A percentile compares a stretch with the other conserved stretches of the same genome.
Evolutionary conservation across 2,888 invertebrate species (phyloP).

Genomic region (Neoscelio sp.): DNA sequence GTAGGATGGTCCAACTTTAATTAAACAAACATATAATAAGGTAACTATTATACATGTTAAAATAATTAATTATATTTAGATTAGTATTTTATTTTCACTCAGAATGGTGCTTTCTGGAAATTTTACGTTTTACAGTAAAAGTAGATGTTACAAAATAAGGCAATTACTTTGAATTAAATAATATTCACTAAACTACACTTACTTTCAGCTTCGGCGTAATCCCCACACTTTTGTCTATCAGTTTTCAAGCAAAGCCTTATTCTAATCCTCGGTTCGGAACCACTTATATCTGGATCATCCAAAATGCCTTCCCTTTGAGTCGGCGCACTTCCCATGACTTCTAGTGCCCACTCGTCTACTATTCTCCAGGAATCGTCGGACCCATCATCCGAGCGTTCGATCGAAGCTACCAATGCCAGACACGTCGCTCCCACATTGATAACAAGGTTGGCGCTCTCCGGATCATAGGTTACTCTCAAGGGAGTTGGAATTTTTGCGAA

Average conservation of each 20-base stretch:
- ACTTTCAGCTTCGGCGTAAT: slow-evolving; percentile 93
- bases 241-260: slow-evolving; percentile 92
- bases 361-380: slow-evolving; percentile 87
- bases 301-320: slow-evolving; percentile 89
- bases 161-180: no score
- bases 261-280: slow-evolving; percentile 87
- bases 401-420: slow-evolving; percentile 89
- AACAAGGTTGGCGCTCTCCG: slow-evolving; percentile 89
- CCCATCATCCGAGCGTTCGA: slow-evolving; percentile 88
- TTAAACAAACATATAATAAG: slow-evolving; percentile 68
- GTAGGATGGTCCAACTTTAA: slow-evolving; percentile 91
- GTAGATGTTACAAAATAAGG: no score
- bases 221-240: slow-evolving; percentile 92
- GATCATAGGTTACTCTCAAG: slow-evolving; percentile 92
- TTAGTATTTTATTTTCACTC: no score
- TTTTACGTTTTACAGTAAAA: no score
- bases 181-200: slow-evolving; percentile 83
- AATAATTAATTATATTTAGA: neutral
- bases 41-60: slow-evolving; percentile 25
- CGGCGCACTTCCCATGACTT: slow-evolving; percentile 88
- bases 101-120: no score
- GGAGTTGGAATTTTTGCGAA: slow-evolving; percentile 93
- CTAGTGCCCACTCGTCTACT: slow-evolving; percentile 89
- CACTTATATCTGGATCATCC: slow-evolving; percentile 85
- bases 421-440: slow-evolving; percentile 92